Percentiles rank a stretch among this genome's conserved stretches.
These are phyloP conservation scores for Pseudochromis fuscus DNA, from an alignment of 2,797 vertebrate genomes.

Conservation along the genomic window DNA sequence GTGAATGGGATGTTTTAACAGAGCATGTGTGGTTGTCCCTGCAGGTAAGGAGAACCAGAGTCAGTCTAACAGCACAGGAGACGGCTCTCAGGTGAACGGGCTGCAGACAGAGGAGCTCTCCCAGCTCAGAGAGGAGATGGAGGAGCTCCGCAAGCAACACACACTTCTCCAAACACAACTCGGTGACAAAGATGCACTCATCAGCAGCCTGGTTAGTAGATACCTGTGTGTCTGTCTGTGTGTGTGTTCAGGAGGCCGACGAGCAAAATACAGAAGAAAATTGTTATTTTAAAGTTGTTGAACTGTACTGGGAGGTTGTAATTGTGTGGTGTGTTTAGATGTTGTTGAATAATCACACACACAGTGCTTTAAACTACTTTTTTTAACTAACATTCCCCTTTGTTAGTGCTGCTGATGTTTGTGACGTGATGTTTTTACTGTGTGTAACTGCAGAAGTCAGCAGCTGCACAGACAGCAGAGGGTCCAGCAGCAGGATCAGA, in stretches of 20 bases:
- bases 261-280: background rate
- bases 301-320: no score
- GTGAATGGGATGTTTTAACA: background rate
- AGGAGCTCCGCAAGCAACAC: constrained; percentile 89
- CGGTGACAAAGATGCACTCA: constrained; percentile 88
- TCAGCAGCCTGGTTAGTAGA: constrained; percentile 87
- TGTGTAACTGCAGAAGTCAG: constrained; percentile 83
- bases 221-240: background rate
- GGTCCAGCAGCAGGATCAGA: constrained; percentile 78
- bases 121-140: constrained; percentile 89
- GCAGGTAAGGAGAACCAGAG: constrained; percentile 92
- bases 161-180: constrained; percentile 88
- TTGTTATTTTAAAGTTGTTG: background rate
- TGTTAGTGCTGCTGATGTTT: background rate
- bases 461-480: constrained; percentile 67
- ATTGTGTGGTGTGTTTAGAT: no score
- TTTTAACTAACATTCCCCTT: no score
- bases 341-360: no score
- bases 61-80: constrained; percentile 80
- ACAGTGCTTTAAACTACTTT: no score
- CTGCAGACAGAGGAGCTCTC: constrained; percentile 91
- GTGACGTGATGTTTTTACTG: constrained; percentile 22
- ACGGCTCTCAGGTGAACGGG: constrained; percentile 90
- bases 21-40: constrained; percentile 16
- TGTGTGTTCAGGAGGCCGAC: background rate